A percentile compares a stretch with the other conserved stretches of the same genome.
These are phyloP conservation scores for Emydocephalus ijimae DNA, from an alignment of 2,113 vertebrate genomes.

Conservation along the genomic window DNA sequence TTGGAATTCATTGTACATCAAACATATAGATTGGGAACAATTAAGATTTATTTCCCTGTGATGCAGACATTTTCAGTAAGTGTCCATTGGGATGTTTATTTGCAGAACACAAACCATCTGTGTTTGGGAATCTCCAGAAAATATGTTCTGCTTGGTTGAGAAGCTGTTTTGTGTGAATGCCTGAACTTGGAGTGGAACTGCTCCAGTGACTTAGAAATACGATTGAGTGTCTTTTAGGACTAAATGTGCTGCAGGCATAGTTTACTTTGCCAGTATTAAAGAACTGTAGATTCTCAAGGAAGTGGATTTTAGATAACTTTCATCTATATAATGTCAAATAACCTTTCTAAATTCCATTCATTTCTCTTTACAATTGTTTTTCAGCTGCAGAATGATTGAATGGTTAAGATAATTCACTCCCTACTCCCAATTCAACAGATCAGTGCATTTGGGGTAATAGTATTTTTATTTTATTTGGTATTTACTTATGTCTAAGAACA, in stretches of 20 bases:
- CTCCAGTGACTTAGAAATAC: not conserved
- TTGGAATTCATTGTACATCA: conserved; percentile 20
- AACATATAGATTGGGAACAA: conserved; percentile 6
- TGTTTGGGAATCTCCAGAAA: not conserved
- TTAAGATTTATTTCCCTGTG: conserved; percentile 18
- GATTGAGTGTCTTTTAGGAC: not conserved
- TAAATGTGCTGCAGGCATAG: not conserved
- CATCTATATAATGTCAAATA: not conserved
- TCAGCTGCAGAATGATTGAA: not conserved
- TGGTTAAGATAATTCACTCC: not conserved
- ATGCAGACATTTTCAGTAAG: not conserved
- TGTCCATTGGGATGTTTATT: not conserved
- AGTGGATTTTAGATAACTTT: not conserved
- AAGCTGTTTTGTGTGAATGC: not conserved
- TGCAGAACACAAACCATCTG: conserved; percentile 19
- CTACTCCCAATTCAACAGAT: not conserved
- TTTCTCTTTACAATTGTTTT: not conserved
- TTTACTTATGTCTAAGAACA: not conserved
- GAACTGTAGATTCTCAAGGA: not conserved
- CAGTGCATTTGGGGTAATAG: not conserved
- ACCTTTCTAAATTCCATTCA: not conserved
- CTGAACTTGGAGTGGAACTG: not conserved
- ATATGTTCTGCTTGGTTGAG: not conserved
- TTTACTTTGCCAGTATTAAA: not conserved
- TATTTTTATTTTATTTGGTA: not conserved